Percentiles rank a stretch among this genome's conserved stretches.
These are phyloP conservation scores for Acanthochromis polyacanthus DNA, from an alignment of 2,113 vertebrate species.

Conservation along the genomic window DNA sequence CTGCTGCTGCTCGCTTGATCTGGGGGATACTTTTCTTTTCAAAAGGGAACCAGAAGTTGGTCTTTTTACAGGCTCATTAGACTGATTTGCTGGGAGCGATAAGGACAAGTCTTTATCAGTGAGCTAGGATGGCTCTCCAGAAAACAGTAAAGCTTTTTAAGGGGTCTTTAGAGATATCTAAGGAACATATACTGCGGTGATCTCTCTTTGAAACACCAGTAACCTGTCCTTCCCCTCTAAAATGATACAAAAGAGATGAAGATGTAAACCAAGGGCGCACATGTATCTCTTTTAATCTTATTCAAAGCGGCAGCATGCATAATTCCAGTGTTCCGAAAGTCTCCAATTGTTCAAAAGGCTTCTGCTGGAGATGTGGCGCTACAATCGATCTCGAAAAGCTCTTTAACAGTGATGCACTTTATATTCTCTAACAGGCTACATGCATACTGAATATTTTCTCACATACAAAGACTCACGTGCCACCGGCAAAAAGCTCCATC, in stretches of 20 bases:
- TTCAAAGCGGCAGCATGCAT: neutral
- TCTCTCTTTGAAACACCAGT: conserved; percentile 27
- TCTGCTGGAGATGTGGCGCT: neutral
- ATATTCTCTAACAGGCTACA: conserved; percentile 18
- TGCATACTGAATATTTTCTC: conserved; percentile 3
- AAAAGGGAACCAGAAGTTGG: conserved; percentile 37
- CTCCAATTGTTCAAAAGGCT: neutral
- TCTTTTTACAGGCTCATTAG: conserved; percentile 51
- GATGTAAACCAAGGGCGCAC: neutral
- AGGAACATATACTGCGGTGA: neutral
- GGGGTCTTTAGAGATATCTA: conserved; percentile 29
- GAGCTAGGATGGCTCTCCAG: neutral
- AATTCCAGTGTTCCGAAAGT: neutral
- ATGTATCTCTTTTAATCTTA: neutral
- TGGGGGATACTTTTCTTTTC: conserved; percentile 35
- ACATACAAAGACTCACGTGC: conserved; percentile 8
- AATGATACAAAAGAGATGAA: conserved; percentile 1
- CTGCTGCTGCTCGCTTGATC: neutral
- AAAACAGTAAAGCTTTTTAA: conserved; percentile 29
- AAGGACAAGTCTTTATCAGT: conserved; percentile 42
- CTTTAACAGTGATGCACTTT: conserved; percentile 19
- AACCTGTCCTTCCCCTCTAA: neutral
- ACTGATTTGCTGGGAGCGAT: conserved; percentile 42
- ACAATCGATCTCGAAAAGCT: conserved; percentile 6
- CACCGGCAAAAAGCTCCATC: neutral